A percentile compares a stretch with the other conserved stretches of the same genome.
Conservation (phyloP, 37 sponge, comb jelly and placozoan species). For the Axinella damicornis region DNA sequence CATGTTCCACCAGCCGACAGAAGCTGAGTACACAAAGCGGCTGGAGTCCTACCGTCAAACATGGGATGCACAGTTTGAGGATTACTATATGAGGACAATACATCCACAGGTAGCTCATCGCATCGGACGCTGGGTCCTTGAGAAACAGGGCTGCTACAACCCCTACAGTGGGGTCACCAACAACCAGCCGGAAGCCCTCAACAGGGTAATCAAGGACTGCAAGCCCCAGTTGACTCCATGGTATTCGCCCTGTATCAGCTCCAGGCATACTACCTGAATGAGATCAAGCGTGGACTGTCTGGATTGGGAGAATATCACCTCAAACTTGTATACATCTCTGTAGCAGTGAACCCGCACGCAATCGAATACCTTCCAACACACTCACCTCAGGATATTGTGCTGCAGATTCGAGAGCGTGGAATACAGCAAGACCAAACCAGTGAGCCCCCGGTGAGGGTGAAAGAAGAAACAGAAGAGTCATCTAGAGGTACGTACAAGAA, state of each 20-base stretch:
- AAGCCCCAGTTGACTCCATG: slow-evolving; percentile 46
- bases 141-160: slow-evolving; percentile 31
- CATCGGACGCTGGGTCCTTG: slow-evolving; percentile 38
- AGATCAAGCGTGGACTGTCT: slow-evolving; percentile 62
- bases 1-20: too few species aligned
- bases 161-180: slow-evolving; percentile 64
- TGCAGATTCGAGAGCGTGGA: background rate
- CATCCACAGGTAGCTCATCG: slow-evolving; percentile 1
- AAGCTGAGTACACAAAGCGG: too few species aligned
- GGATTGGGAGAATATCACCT: slow-evolving; percentile 57
- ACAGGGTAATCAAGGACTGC: slow-evolving; percentile 36
- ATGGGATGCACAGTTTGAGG: slow-evolving; percentile 36
- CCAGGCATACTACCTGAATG: slow-evolving; percentile 67
- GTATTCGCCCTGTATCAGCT: slow-evolving; percentile 48
- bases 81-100: slow-evolving; percentile 20
- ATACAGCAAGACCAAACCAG: too few species aligned
- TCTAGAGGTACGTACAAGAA: slow-evolving; percentile 4
- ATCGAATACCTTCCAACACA: background rate
- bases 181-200: slow-evolving; percentile 72
- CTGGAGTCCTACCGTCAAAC: too few species aligned
- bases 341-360: background rate
- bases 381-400: slow-evolving; percentile 29
- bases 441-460: too few species aligned
- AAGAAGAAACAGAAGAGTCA: too few species aligned
- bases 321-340: background rate